Percentiles rank a stretch among this genome's conserved stretches.
phyloP scores from a whole-genome alignment of 1,140 invertebrate species.

The Papilio dardanus region DNA sequence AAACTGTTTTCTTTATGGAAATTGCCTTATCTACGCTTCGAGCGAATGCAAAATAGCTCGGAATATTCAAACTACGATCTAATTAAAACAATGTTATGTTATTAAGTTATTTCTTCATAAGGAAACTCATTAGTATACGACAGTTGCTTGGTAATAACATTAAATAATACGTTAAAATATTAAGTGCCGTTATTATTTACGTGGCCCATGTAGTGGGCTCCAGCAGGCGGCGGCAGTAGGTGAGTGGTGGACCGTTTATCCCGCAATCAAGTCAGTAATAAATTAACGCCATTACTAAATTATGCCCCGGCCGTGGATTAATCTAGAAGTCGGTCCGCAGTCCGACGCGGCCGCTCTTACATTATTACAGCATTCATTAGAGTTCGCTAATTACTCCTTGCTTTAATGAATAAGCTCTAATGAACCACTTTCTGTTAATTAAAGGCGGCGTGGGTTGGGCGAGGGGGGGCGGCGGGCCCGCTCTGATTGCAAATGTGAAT shows the following conservation, averaged over 20 bases:
- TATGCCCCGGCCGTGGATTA: constrained; percentile 79
- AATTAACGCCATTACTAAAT: constrained; percentile 81
- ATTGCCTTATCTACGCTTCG: constrained; percentile 39
- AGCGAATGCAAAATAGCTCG: constrained; percentile 26
- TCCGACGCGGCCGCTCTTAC: constrained; percentile 82
- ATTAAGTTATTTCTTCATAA: too few species aligned
- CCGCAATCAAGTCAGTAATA: constrained; percentile 77
- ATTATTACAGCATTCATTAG: constrained; percentile 88
- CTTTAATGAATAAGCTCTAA: constrained; percentile 94
- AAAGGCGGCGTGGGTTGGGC: constrained; percentile 84
- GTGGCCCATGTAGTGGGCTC: not conserved
- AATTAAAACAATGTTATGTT: constrained; percentile 19
- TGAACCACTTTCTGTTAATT: constrained; percentile 94
- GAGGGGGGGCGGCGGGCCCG: constrained; percentile 56
- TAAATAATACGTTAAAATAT: not conserved
- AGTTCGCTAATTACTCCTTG: constrained; percentile 93
- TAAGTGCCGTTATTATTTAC: constrained; percentile 19
- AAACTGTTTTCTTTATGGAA: constrained; percentile 60
- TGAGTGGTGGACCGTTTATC: constrained; percentile 61
- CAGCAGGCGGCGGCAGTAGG: not conserved
- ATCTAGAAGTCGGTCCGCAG: constrained; percentile 79
- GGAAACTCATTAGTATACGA: too few species aligned
- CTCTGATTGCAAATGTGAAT: constrained; percentile 82
- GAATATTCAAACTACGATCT: constrained; percentile 34
- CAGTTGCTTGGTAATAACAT: not conserved